These are phyloP conservation scores for Amblyopsis rosae DNA, from an alignment of 2,113 vertebrate genomes.

Conservation along the genomic window DNA sequence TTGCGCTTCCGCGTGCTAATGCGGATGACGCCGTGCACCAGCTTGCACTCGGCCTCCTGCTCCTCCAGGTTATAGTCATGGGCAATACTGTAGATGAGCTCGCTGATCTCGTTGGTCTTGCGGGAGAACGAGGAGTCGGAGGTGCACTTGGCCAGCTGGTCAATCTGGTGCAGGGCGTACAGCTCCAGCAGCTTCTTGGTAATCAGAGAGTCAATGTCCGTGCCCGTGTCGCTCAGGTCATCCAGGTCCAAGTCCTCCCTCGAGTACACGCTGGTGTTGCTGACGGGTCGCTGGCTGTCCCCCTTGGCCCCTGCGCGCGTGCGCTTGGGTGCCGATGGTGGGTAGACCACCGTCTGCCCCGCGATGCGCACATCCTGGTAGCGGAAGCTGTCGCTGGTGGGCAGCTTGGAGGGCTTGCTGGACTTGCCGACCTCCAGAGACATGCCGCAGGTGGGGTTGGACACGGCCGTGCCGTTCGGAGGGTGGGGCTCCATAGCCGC, in stretches of 20 bases:
- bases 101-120: conserved; percentile 97
- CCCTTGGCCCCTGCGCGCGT: conserved; percentile 81
- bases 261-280: conserved; percentile 89
- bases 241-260: conserved; percentile 84
- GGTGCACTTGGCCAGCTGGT: conserved; percentile 96
- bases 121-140: conserved; percentile 95
- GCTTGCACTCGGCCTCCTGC: conserved; percentile 94
- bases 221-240: conserved; percentile 86
- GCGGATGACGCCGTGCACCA: conserved; percentile 95
- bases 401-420: conserved; percentile 63
- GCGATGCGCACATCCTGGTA: conserved; percentile 91
- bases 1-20: conserved; percentile 92
- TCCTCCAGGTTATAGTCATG: conserved; percentile 97
- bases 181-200: conserved; percentile 96
- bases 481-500: conserved; percentile 63
- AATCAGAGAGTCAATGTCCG: conserved; percentile 93
- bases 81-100: conserved; percentile 96
- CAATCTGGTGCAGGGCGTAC: conserved; percentile 96
- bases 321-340: conserved; percentile 42
- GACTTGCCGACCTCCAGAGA: conserved; percentile 70
- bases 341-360: conserved; percentile 84
- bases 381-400: conserved; percentile 85
- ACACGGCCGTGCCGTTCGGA: conserved; percentile 77
- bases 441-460: conserved; percentile 74
- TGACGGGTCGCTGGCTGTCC: conserved; percentile 83